Percentiles rank a stretch among this genome's conserved stretches.
These are phyloP conservation scores for Smutsia gigantea DNA, from an alignment of 2,797 vertebrate genomes.

Conservation along the genomic window DNA sequence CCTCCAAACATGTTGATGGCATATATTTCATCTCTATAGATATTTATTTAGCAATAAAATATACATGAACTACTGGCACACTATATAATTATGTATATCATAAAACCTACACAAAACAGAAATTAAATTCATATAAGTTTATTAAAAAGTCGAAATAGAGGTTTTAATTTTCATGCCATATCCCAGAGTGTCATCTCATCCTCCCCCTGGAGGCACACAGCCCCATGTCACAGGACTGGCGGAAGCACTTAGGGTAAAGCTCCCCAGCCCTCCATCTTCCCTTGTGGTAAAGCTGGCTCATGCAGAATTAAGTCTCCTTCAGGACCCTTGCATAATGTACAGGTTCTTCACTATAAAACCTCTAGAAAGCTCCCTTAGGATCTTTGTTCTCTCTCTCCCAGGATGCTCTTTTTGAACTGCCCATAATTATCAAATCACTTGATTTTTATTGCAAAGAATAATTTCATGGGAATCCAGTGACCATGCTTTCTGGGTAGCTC, in stretches of 20 bases:
- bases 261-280: not conserved
- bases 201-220: not conserved
- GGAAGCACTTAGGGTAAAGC: not conserved
- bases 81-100: not conserved
- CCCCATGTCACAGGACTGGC: not conserved
- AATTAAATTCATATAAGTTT: not conserved
- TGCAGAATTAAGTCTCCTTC: not conserved
- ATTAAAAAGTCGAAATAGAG: not conserved
- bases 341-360: not conserved
- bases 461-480: conserved; percentile 37
- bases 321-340: not conserved
- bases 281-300: not conserved
- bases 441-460: conserved; percentile 54
- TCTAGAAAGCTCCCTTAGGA: not conserved
- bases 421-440: conserved; percentile 54
- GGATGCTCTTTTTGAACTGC: not conserved
- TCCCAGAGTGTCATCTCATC: not conserved
- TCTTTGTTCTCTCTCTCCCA: not conserved
- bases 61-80: not conserved
- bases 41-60: not conserved
- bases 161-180: not conserved
- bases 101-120: not conserved
- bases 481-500: conserved; percentile 61
- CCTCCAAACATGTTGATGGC: not conserved
- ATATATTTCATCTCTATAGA: not conserved